Evolutionary conservation across 2,113 vertebrate genomes (phyloP).

Genomic region (Paradoxurus hermaphroditus): DNA sequence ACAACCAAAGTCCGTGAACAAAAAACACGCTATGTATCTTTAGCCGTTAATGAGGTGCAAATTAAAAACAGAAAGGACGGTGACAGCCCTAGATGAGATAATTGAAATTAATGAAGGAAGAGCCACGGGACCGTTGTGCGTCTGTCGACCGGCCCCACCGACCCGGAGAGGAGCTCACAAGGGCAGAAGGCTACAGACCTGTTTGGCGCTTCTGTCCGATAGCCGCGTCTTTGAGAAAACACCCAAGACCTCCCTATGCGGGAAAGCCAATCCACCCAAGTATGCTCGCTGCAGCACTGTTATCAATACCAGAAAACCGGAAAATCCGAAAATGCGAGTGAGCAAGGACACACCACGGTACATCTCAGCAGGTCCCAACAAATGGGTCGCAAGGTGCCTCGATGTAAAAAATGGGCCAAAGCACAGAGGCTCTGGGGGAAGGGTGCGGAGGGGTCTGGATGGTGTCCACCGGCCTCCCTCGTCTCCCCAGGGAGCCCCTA

Average conservation of each 20-base stretch:
- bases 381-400: neutral
- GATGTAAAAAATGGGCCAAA: neutral
- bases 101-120: neutral
- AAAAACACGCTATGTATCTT: neutral
- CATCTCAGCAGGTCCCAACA: neutral
- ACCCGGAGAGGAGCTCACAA: neutral
- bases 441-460: neutral
- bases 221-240: neutral
- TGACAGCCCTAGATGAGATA: neutral
- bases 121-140: accelerated
- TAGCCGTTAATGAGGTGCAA: neutral
- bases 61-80: neutral
- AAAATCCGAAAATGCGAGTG: neutral
- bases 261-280: neutral
- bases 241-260: neutral
- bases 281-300: neutral
- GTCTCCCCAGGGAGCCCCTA: neutral
- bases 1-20: neutral
- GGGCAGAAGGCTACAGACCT: neutral
- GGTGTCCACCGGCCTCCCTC: neutral
- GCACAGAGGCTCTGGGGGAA: neutral
- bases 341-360: neutral
- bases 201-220: neutral
- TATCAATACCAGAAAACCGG: neutral
- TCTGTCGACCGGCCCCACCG: neutral